Evolutionary conservation across 2,113 vertebrate species (phyloP).

Genomic region (Falco punctatus): DNA sequence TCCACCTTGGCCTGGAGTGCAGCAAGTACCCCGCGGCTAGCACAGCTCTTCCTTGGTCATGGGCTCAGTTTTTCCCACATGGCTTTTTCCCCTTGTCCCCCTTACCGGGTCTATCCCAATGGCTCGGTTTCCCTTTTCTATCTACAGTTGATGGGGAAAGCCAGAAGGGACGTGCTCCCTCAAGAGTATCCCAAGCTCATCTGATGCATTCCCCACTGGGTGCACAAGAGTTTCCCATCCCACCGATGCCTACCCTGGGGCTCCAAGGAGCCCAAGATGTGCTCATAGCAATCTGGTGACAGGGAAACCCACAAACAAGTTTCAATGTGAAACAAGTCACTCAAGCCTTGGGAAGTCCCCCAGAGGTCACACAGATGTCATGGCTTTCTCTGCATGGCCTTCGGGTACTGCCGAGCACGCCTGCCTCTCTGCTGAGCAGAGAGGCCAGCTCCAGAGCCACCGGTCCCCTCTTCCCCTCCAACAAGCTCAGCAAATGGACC

Average conservation of each 20-base stretch:
- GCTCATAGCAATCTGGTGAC: neutral
- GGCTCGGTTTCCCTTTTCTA: neutral
- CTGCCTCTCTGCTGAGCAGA: neutral
- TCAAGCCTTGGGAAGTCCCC: neutral
- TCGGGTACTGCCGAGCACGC: neutral
- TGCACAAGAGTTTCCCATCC: neutral
- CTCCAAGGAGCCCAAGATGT: neutral
- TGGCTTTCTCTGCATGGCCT: neutral
- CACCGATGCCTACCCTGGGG: neutral
- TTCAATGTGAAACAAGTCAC: neutral
- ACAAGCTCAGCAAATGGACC: neutral
- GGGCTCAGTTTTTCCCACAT: neutral
- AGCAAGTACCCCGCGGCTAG: rapidly evolving
- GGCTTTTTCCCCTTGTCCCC: too few species aligned
- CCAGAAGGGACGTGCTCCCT: neutral
- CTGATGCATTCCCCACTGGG: neutral
- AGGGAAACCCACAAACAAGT: neutral
- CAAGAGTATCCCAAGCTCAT: neutral
- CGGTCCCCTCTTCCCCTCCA: neutral
- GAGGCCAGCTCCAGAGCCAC: neutral
- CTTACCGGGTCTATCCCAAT: neutral
- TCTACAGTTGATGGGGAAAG: neutral
- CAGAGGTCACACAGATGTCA: neutral
- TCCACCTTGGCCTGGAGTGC: neutral
- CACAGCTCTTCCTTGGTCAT: neutral